A percentile compares a stretch with the other conserved stretches of the same genome.
phyloP scores from a whole-genome alignment of 2,113 vertebrate genomes.

The Pedionomus torquatus region DNA sequence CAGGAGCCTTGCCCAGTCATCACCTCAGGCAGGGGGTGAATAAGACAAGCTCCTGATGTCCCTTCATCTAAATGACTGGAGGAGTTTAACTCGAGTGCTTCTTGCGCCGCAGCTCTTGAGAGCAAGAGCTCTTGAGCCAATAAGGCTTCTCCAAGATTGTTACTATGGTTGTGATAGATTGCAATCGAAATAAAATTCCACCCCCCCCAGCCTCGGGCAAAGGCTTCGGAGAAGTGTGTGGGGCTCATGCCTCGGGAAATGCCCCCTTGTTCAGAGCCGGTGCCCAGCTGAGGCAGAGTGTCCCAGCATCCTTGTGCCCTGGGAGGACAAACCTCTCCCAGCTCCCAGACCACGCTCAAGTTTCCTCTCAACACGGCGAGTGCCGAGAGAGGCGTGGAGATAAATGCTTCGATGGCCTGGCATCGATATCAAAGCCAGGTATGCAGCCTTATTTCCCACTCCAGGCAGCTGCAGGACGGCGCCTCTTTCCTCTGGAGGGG shows the following conservation, averaged over 20 bases:
- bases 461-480: background rate
- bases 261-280: accelerated
- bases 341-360: accelerated
- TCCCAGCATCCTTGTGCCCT: accelerated
- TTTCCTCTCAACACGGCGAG: background rate
- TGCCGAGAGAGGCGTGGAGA: accelerated
- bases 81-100: background rate
- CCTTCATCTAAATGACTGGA: accelerated
- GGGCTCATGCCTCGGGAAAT: background rate
- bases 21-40: background rate
- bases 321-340: background rate
- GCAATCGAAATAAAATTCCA: background rate
- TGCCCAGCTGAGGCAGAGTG: accelerated
- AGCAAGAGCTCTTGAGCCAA: background rate
- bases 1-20: background rate
- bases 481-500: constrained; percentile 7
- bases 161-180: background rate
- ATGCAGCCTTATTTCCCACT: background rate
- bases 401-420: background rate
- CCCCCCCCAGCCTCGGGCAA: accelerated
- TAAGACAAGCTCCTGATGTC: accelerated
- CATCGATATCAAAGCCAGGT: background rate
- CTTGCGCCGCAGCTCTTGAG: accelerated
- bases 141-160: background rate
- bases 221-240: background rate